Base-by-base conservation (phyloP, 2,888 invertebrate species). In the Ophion costatus region DNA sequence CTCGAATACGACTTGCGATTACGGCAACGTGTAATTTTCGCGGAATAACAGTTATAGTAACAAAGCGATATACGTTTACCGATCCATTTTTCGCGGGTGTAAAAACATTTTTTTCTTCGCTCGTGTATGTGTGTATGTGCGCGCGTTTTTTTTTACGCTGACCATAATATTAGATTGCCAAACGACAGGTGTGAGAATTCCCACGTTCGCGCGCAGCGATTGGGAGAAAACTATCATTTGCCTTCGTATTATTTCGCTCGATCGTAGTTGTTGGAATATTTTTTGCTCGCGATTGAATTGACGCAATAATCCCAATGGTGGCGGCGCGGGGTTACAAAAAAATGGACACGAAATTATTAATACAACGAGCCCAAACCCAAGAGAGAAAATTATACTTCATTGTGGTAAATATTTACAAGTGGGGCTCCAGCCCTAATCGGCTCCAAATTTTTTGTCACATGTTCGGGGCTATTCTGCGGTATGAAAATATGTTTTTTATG, bases 21-120 rank as follows among this genome's bases (percentile, higher is more conserved):
- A 56, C 64, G n/a, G 42, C 42, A 59, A 67, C 33, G 56, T 56
- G 45, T 63, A 45, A 70, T 70, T 67, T 57, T 20, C 78, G 70
- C 38, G 42, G 74, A 74, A 74, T 74, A 64, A 74, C 61, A 74
- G 74, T 74, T 74, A 33, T 33, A 45, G 66, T 76, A 76, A 76
- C 76, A 66, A 76, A 76, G 33, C 66, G 76, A 76, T 76, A 70
- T 3, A 74, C 33, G n/a, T 70, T 79, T 70, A 79, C 78, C 61
- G 29, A 56, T 29, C 20, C 51, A 51, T 63, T 70, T 61, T 45
- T 69, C 78, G 42, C 78, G 45, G 11, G 51, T 45, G 45, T 61
- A 61, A 76, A 77, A 59, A 59, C 57, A 57, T 77, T 67, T 77
- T 67, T 20, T 66, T 29, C 9, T 38, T 22, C 66, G n/a, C 9